Percentiles rank a stretch among this genome's conserved stretches.
Evolutionary conservation across 2,888 invertebrate species (phyloP).

Genomic region (Thera britannica): DNA sequence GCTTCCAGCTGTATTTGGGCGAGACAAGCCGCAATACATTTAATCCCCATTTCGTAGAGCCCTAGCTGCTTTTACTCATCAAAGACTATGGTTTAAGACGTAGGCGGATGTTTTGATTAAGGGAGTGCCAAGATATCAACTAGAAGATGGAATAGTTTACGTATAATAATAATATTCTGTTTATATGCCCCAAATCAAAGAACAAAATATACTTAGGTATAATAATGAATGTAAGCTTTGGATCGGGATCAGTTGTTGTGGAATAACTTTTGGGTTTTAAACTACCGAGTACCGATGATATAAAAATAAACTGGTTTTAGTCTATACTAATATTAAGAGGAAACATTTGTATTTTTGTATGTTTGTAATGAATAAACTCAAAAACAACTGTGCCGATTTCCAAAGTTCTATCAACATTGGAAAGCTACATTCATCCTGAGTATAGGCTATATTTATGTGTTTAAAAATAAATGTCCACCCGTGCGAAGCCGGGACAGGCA

Average conservation of each 20-base stretch:
- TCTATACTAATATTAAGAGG: too few species aligned
- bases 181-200: neutral
- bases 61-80: conserved; percentile 18
- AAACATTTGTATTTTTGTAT: too few species aligned
- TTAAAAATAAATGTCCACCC: too few species aligned
- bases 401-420: too few species aligned
- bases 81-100: conserved; percentile 34
- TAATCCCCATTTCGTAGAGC: conserved; percentile 14
- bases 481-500: too few species aligned
- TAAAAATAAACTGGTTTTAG: too few species aligned
- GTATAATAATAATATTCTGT: conserved; percentile 4
- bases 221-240: neutral
- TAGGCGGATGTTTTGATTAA: conserved; percentile 37
- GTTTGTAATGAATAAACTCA: too few species aligned
- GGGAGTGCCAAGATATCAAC: conserved; percentile 28
- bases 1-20: conserved; percentile 6
- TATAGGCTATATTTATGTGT: too few species aligned
- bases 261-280: neutral
- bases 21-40: conserved; percentile 19
- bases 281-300: too few species aligned
- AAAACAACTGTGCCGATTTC: too few species aligned
- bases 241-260: neutral
- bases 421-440: too few species aligned
- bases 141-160: conserved; percentile 18
- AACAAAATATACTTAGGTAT: neutral